Evolutionary conservation across 2,797 vertebrate species (phyloP).

Genomic region (Ibycter americanus): DNA sequence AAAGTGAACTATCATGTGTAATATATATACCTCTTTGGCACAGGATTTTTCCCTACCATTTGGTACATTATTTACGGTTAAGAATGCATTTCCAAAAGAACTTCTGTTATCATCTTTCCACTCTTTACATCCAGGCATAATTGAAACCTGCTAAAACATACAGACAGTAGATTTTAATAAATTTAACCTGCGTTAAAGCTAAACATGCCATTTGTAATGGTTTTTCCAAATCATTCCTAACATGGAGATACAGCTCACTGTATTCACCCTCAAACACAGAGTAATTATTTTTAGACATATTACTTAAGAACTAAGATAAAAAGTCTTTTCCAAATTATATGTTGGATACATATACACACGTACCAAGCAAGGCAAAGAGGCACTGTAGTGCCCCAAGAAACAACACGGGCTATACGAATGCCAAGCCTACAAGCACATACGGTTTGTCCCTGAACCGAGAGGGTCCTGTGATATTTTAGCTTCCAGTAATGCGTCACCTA

Average conservation of each 20-base stretch:
- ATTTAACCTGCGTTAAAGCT: neutral
- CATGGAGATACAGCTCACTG: neutral
- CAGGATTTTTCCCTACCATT: neutral
- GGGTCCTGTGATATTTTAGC: neutral
- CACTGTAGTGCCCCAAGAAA: neutral
- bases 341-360: neutral
- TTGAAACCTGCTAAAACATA: neutral
- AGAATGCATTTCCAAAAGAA: neutral
- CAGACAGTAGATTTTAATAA: neutral
- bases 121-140: neutral
- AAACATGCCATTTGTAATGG: neutral
- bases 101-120: neutral
- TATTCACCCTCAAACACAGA: neutral
- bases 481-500: neutral
- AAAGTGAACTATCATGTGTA: neutral
- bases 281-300: fast-evolving
- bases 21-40: neutral
- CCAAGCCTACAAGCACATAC: neutral
- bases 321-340: neutral
- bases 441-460: neutral
- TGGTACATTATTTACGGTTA: neutral
- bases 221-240: neutral
- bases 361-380: neutral
- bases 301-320: neutral
- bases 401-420: neutral